These are phyloP conservation scores for Anastrepha ludens DNA, from an alignment of 1,140 invertebrate genomes.

Conservation along the genomic window DNA sequence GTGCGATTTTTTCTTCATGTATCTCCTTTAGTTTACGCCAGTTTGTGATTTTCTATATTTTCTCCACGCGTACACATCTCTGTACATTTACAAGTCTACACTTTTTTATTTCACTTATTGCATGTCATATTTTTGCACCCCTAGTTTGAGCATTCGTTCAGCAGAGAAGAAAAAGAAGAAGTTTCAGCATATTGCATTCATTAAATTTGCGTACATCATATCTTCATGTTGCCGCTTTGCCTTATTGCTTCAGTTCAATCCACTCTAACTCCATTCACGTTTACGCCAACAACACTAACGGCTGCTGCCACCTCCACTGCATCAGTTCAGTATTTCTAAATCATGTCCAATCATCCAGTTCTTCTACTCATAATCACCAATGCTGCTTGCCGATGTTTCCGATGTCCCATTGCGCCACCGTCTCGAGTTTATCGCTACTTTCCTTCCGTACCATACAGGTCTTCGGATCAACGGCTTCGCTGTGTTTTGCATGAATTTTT, in stretches of 20 bases:
- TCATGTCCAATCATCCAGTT: slow-evolving; percentile 48
- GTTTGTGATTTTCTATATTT: no score
- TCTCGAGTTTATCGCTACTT: background rate
- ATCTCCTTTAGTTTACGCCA: no score
- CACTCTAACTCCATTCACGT: slow-evolving; percentile 20
- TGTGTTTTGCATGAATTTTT: slow-evolving; percentile 42
- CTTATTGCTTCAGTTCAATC: background rate
- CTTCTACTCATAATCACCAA: slow-evolving; percentile 34
- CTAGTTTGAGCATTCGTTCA: no score
- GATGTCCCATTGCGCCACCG: background rate
- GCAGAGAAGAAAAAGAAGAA: no score
- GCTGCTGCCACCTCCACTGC: background rate
- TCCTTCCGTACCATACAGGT: background rate
- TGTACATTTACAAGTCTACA: no score
- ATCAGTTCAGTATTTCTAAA: background rate
- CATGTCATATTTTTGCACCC: no score
- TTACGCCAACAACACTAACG: background rate
- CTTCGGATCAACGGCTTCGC: background rate
- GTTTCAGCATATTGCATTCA: background rate
- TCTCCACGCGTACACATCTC: no score
- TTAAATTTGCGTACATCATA: slow-evolving; percentile 43
- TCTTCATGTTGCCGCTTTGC: background rate
- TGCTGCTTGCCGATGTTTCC: slow-evolving; percentile 10
- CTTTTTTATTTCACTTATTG: no score
- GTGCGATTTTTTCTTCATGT: no score